Evolutionary conservation across 64 coral and sea anemone species (phyloP).

Genomic region (Platygyra sinensis): DNA sequence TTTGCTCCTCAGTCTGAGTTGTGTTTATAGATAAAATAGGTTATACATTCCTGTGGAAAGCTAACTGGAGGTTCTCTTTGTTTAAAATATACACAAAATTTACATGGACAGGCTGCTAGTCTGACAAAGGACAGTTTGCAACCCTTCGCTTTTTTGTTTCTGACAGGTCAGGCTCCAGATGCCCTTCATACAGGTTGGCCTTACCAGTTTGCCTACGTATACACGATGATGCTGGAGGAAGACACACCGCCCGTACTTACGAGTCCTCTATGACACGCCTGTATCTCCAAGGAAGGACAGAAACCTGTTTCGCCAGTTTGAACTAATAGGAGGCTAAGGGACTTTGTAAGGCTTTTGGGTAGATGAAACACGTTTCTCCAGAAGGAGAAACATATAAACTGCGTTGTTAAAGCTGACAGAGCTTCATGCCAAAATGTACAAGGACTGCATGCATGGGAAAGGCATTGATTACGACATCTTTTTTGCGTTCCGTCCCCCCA

Average conservation of each 20-base stretch:
- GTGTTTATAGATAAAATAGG: too few relatives aligned
- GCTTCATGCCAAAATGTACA: conserved; percentile 80
- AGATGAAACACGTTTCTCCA: conserved; percentile 34
- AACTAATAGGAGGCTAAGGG: conserved; percentile 86
- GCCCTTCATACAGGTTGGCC: conserved; percentile 92
- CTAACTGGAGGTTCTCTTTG: too few relatives aligned
- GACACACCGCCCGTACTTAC: conserved; percentile 82
- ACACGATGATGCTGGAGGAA: conserved; percentile 85
- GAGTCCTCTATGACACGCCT: conserved; percentile 91
- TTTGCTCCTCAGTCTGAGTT: too few relatives aligned
- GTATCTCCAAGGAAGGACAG: conserved; percentile 91
- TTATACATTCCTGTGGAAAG: too few relatives aligned
- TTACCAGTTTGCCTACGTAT: conserved; percentile 93
- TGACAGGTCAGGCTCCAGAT: conserved; percentile 86
- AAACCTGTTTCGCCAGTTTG: conserved; percentile 86
- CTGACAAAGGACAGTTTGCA: too few relatives aligned
- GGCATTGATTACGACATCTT: conserved; percentile 88
- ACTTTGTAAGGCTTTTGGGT: conserved; percentile 82
- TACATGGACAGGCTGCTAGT: too few relatives aligned
- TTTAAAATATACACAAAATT: too few relatives aligned
- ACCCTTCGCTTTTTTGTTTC: not conserved
- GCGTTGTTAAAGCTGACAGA: conserved; percentile 58
- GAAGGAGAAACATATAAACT: conserved; percentile 64
- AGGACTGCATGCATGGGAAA: conserved; percentile 97
- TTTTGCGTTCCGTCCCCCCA: too few relatives aligned